Evolutionary conservation across 2,888 invertebrate genomes (phyloP).

Genomic region (Unio delphinus): DNA sequence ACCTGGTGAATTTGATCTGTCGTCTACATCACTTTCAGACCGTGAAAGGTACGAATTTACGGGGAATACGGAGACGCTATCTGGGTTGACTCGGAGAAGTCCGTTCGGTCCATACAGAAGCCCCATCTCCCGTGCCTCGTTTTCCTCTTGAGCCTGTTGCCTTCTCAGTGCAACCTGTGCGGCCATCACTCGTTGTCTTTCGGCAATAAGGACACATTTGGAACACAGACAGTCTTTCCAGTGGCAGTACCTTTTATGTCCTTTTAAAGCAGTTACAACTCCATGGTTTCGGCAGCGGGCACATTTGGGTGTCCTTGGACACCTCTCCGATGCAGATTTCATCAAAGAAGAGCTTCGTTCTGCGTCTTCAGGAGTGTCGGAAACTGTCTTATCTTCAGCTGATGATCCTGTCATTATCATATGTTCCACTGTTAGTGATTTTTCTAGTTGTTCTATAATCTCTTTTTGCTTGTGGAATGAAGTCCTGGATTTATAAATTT

Average conservation of each 20-base stretch:
- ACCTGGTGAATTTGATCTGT: too few species aligned
- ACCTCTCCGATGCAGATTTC: constrained; percentile 79
- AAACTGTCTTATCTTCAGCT: constrained; percentile 18
- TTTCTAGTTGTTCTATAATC: too few species aligned
- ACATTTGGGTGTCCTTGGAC: constrained; percentile 96
- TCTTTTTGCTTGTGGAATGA: too few species aligned
- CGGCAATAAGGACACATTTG: constrained; percentile 97
- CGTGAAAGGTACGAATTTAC: neutral
- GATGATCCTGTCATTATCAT: constrained; percentile 27
- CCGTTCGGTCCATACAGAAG: constrained; percentile 78
- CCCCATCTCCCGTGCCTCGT: constrained; percentile 95
- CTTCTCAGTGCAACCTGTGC: constrained; percentile 95
- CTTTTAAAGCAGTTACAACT: constrained; percentile 91
- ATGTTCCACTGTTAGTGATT: too few species aligned
- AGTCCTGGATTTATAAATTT: too few species aligned
- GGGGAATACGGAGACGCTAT: constrained; percentile 37
- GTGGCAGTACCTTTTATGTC: constrained; percentile 79
- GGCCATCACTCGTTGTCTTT: constrained; percentile 97
- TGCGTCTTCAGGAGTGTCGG: neutral
- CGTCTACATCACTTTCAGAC: too few species aligned
- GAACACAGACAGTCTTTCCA: constrained; percentile 96
- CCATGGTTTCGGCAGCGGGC: constrained; percentile 98
- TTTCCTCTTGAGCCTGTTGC: constrained; percentile 97
- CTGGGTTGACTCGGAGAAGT: constrained; percentile 66
- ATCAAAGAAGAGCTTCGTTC: constrained; percentile 11